These are phyloP conservation scores for Dioctria linearis DNA, from an alignment of 2,888 invertebrate genomes.

Conservation along the genomic window DNA sequence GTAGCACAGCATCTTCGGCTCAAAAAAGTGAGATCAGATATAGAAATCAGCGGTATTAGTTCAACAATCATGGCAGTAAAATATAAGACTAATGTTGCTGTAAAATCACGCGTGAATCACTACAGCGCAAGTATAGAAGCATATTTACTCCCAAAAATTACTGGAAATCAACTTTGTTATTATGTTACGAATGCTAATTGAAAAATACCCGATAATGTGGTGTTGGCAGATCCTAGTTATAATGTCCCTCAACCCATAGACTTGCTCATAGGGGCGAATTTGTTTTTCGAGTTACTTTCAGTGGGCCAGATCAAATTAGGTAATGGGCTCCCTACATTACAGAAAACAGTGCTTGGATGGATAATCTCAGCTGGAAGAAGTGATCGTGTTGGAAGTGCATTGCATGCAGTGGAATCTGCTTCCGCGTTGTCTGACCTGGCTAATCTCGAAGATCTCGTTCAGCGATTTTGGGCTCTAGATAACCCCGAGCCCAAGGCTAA, in stretches of 20 bases:
- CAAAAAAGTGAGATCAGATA: neutral
- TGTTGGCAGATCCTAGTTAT: too few species aligned
- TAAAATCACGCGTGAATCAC: neutral
- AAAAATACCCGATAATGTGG: neutral
- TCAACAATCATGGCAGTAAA: neutral
- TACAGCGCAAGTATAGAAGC: neutral
- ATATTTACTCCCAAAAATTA: neutral
- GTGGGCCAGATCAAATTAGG: neutral
- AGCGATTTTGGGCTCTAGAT: neutral
- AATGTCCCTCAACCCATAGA: neutral
- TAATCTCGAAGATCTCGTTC: neutral
- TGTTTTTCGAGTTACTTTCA: slow-evolving; percentile 12
- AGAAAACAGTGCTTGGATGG: neutral
- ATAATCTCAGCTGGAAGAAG: slow-evolving; percentile 1
- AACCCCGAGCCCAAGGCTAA: neutral
- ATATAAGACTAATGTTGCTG: neutral
- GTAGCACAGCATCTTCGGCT: neutral
- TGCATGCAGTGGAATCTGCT: neutral
- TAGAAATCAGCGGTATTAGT: neutral
- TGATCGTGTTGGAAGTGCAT: neutral
- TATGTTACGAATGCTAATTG: neutral
- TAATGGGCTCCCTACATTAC: neutral
- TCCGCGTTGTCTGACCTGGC: neutral
- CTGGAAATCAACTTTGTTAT: neutral
- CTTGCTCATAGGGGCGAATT: neutral